Base-by-base conservation (phyloP, 2,797 vertebrate genomes). In the Lacerta agilis region DNA sequence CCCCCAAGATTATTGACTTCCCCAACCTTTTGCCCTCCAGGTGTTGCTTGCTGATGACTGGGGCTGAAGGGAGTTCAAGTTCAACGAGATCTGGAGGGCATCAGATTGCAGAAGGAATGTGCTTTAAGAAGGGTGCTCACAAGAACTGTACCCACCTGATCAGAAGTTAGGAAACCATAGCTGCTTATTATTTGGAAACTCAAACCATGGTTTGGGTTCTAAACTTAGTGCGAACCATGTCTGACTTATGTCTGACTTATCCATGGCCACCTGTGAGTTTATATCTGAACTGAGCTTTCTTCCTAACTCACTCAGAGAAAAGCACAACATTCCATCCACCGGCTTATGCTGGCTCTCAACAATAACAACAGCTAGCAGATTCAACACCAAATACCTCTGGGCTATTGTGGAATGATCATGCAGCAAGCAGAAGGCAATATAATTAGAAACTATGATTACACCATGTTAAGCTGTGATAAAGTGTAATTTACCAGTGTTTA, bases 341-440 rank as follows among this genome's bases (percentile, higher is more conserved):
- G 13, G 20, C 78, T 69, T 55, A 67, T 17, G 11, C 17, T 27
- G 36, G 38, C 8, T 67, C 18, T 85, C 43, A 79, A 91, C 79
- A 91, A 91, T 83, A 93, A 90, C 86, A 83, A 81, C 94, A 93
- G 93, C 82, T 92, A 86, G 87, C 83, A 95, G 93, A 86, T 77
- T 15, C 83, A 93, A 72, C 90, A 95, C 84, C 90, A 96, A 95
- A 96, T 93, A 86, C 67, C 89, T 95, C 76, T 72, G 86, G 41
- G 90, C 43, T 83, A 89, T 79, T 92, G 29, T 85, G 77, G 82
- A 88, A 83, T 58, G 93, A 79, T 18, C 85, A 91, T 88, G 61
- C 25, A 6, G 69, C 94, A 94, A 92, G 91, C 64, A 91, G 86
- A 91, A 13, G 33, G 79, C 79, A 23, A 67, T 61, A 86, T 91